These are phyloP conservation scores for Hoplostethus atlanticus DNA, from an alignment of 2,797 vertebrate genomes.

Conservation along the genomic window DNA sequence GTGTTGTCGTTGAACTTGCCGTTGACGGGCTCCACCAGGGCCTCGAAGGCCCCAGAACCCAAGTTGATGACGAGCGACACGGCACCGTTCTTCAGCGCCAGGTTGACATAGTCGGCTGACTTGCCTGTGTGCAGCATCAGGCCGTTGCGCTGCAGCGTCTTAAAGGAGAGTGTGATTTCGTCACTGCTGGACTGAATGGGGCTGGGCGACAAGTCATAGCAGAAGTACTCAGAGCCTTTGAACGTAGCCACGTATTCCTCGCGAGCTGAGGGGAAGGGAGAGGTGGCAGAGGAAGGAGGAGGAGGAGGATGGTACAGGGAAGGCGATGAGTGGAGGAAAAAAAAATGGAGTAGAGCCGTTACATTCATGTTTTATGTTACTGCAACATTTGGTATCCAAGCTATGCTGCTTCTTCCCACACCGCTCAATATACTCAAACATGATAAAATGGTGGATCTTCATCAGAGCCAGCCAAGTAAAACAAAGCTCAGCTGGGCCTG, in stretches of 20 bases:
- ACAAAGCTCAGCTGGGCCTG: constrained; percentile 70
- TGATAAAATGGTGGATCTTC: constrained; percentile 79
- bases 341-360: constrained; percentile 28
- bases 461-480: constrained; percentile 68
- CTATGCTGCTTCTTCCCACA: constrained; percentile 68
- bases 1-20: constrained; percentile 99
- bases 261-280: constrained; percentile 85
- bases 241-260: constrained; percentile 99
- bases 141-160: constrained; percentile 98
- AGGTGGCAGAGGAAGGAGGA: constrained; percentile 57
- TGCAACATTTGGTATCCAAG: constrained; percentile 53
- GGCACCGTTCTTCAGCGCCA: constrained; percentile 98
- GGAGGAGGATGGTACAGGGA: neutral
- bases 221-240: constrained; percentile 99
- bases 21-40: constrained; percentile 99
- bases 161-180: constrained; percentile 99
- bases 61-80: constrained; percentile 99
- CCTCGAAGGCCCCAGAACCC: constrained; percentile 99
- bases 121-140: constrained; percentile 99
- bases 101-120: constrained; percentile 99
- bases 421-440: constrained; percentile 66
- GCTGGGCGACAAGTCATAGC: constrained; percentile 98
- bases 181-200: constrained; percentile 99
- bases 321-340: constrained; percentile 19
- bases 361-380: constrained; percentile 50